Conservation (phyloP, 2,113 vertebrate species). For the Paralichthys olivaceus region DNA sequence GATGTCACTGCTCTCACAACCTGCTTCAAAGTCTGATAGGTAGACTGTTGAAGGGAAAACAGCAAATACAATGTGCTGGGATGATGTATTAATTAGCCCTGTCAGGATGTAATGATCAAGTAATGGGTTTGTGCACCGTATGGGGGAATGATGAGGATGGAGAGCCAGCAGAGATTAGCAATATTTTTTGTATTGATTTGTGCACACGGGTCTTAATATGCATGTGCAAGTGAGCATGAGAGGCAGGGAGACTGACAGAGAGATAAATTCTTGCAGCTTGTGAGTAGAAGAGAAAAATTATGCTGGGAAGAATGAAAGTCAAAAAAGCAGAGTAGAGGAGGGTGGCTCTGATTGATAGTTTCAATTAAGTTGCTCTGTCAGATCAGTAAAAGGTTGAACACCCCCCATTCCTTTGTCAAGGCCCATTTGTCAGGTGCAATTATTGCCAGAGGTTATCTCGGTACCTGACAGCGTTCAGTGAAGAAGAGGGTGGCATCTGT, state of each 20-base stretch:
- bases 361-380: constrained; percentile 78
- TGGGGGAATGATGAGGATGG: constrained; percentile 46
- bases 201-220: constrained; percentile 45
- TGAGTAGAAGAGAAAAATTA: constrained; percentile 48
- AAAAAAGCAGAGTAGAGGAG: constrained; percentile 48
- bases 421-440: constrained; percentile 76
- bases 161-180: constrained; percentile 34
- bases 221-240: constrained; percentile 51
- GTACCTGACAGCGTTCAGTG: constrained; percentile 46
- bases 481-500: constrained; percentile 50
- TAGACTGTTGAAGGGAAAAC: constrained; percentile 17
- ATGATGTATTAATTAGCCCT: constrained; percentile 60
- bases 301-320: constrained; percentile 48
- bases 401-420: constrained; percentile 72
- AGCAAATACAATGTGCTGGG: constrained; percentile 1
- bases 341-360: constrained; percentile 76
- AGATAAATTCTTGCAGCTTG: constrained; percentile 41
- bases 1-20: constrained; percentile 29
- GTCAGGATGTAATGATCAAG: constrained; percentile 49
- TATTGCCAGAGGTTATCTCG: constrained; percentile 61
- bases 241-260: constrained; percentile 39
- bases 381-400: constrained; percentile 71
- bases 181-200: constrained; percentile 52
- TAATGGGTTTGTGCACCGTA: constrained; percentile 38
- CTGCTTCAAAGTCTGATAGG: constrained; percentile 27